phyloP scores from a whole-genome alignment of 2,113 vertebrate genomes.

The Eidolon helvum region DNA sequence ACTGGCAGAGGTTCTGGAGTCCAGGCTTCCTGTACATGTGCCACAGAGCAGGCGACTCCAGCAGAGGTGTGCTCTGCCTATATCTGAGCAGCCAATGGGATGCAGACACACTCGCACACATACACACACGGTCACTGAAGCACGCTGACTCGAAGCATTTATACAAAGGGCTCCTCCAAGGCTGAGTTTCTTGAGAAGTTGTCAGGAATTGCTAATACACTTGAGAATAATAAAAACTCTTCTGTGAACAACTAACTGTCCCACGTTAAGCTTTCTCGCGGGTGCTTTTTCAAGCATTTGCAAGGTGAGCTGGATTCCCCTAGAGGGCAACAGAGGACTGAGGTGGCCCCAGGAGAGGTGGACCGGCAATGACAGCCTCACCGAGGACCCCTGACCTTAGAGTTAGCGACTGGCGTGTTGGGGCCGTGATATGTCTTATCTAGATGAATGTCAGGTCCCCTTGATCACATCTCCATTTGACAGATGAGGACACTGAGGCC shows the following conservation, averaged over 20 bases:
- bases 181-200: neutral
- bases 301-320: slow-evolving; percentile 37
- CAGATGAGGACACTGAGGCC: neutral
- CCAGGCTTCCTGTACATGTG: rapidly evolving
- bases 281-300: neutral
- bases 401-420: rapidly evolving
- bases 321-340: slow-evolving; percentile 60
- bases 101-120: rapidly evolving
- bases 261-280: rapidly evolving
- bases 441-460: neutral
- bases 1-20: neutral
- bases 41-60: rapidly evolving
- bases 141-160: neutral
- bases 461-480: neutral
- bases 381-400: neutral
- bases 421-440: neutral
- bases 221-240: neutral
- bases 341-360: neutral
- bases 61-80: rapidly evolving
- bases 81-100: neutral
- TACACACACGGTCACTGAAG: neutral
- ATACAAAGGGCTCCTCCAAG: neutral
- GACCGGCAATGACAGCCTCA: neutral
- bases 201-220: neutral
- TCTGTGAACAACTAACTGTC: rapidly evolving